Evolutionary conservation across 1,140 invertebrate genomes (phyloP).

Genomic region (Galendromus occidentalis): DNA sequence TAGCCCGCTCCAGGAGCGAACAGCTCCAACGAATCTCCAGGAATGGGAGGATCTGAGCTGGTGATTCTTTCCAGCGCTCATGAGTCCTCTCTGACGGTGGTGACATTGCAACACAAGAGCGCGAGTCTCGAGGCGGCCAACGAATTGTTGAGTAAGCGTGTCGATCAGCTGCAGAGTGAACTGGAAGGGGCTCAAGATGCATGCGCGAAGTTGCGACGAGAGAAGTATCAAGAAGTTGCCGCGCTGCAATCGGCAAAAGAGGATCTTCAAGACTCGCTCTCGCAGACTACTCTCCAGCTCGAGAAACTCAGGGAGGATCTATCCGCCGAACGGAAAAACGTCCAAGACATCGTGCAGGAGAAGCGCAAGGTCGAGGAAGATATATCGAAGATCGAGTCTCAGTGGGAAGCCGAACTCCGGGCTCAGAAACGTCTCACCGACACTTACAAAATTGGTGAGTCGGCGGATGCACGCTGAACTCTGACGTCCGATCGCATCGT

Average conservation of each 20-base stretch:
- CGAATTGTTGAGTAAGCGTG: neutral
- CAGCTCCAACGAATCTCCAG: too few species aligned
- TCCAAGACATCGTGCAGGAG: neutral
- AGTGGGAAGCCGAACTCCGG: slow-evolving; percentile 2
- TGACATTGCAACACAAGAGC: neutral
- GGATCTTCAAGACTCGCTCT: neutral
- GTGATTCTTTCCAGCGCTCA: too few species aligned
- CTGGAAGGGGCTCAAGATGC: neutral
- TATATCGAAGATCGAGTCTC: neutral
- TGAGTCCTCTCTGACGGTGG: too few species aligned
- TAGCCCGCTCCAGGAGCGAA: too few species aligned
- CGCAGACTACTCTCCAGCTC: neutral
- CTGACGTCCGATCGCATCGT: too few species aligned
- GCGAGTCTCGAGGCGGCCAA: neutral
- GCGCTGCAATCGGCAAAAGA: neutral
- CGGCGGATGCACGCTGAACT: neutral
- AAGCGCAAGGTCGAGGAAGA: neutral
- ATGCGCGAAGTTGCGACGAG: neutral
- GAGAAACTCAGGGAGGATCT: neutral
- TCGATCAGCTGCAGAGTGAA: neutral
- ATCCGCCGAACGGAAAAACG: neutral
- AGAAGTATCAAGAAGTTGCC: neutral
- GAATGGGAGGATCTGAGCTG: too few species aligned
- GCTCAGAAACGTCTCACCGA: neutral
- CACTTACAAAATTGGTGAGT: slow-evolving; percentile 1